Base-by-base conservation (phyloP, 2,888 invertebrate species). In the Brachyptera putata region DNA sequence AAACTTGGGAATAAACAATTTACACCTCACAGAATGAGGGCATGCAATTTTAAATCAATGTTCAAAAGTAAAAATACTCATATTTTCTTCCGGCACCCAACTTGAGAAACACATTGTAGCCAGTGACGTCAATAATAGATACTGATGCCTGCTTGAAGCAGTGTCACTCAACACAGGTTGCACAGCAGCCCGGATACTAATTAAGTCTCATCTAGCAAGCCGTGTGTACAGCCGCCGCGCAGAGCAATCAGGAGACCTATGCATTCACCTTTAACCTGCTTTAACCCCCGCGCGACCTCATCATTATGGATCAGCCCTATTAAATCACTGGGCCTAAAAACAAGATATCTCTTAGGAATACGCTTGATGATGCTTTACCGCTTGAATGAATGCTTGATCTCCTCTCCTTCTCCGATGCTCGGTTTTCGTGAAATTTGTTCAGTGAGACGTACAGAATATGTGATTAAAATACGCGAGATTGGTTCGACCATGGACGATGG, bases 291-390 rank as follows among this genome's bases (percentile, higher is more conserved):
- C 21, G n/a, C 25, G 21, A 22, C 48, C 49, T 50, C 22, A 34
- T 53, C 53, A 53, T 53, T 53, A 53, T 53, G 34, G 53, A 34
- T 34, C 53, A 34, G 13, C 53, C 53, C 53, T 9, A 26, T 39
- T 14, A 4, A 50, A 26, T 46, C 16, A 50, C 30, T 48, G 22
- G 11, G 11, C 25, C 25, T 22, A 22, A 48, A 48, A 48, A 18
- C 48, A 43, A 16, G 21, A 3, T 2, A 43, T 43, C 37, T 13
- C 13, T 3, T 21, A 41, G 13, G 37, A 37, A 37, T 37, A 13
- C 21, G 21, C n/a, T n/a, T n/a, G n/a, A n/a, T n/a, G 4, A 2
- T 16, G 14, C 34, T 21, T 16, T n/a, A 1, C 21, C 7, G 14
- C 18, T 18, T 41, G 41, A 16, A 18, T 16, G 41, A 14, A 16